phyloP scores from a whole-genome alignment of 2,113 vertebrate species.

The Scartelaos histophorus region DNA sequence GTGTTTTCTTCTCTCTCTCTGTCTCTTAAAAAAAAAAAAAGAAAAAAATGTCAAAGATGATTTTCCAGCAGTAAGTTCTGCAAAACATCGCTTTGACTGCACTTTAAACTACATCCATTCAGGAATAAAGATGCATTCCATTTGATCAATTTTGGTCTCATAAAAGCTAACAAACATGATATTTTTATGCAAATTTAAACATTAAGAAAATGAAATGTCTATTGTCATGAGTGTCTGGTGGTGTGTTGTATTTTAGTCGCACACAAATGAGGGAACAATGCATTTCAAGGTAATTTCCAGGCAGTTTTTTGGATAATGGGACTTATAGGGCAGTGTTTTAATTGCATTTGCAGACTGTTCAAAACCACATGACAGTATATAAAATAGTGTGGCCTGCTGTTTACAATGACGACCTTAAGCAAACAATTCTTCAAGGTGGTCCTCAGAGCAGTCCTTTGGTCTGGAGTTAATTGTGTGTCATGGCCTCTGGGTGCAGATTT shows the following conservation, averaged over 20 bases:
- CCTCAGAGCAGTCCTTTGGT: conserved; percentile 25
- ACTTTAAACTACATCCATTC: conserved; percentile 37
- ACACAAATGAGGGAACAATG: conserved; percentile 23
- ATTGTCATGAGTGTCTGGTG: conserved; percentile 24
- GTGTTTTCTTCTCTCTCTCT: conserved; percentile 14
- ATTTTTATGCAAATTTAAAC: conserved; percentile 19
- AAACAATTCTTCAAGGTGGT: conserved; percentile 11
- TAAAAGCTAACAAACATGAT: conserved; percentile 39
- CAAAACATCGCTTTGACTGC: conserved; percentile 52
- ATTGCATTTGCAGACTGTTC: conserved; percentile 17
- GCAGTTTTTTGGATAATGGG: conserved; percentile 13
- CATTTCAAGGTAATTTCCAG: conserved; percentile 35
- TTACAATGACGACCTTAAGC: conserved; percentile 35
- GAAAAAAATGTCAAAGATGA: conserved; percentile 40
- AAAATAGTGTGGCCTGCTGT: conserved; percentile 23
- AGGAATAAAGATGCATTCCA: conserved; percentile 24
- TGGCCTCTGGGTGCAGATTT: conserved; percentile 43
- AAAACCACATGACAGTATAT: conserved; percentile 20
- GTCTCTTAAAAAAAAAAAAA: conserved; percentile 9
- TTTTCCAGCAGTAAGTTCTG: conserved; percentile 46
- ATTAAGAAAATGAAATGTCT: conserved; percentile 35
- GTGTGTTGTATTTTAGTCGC: conserved; percentile 8
- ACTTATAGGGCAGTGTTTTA: conserved; percentile 20
- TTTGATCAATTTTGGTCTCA: conserved; percentile 43
- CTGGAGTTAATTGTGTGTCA: conserved; percentile 52